Conservation (phyloP, 2,888 invertebrate species). For the Malthinus seriepunctatus region DNA sequence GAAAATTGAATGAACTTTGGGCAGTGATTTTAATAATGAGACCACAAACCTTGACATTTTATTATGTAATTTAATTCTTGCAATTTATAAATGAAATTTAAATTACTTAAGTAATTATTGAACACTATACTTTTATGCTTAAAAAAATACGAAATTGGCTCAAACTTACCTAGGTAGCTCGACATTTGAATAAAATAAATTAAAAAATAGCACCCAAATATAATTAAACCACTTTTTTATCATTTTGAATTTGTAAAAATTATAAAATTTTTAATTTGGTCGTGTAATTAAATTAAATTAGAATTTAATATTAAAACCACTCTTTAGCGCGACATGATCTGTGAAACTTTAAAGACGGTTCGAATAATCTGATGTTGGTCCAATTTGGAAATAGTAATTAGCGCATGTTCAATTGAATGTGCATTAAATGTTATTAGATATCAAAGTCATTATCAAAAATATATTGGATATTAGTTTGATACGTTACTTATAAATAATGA, state of each 20-base stretch:
- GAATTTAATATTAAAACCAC: too few relatives aligned
- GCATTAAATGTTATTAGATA: neutral
- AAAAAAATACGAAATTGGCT: neutral
- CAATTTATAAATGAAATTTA: neutral
- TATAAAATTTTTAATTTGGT: neutral
- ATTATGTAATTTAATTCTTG: neutral
- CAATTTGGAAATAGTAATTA: slow-evolving; percentile 36
- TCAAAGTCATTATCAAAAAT: neutral
- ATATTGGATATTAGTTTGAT: neutral
- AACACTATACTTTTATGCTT: neutral
- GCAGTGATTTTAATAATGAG: too few relatives aligned
- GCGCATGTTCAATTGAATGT: slow-evolving; percentile 34
- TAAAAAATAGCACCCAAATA: slow-evolving; percentile 40
- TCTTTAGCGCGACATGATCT: too few relatives aligned
- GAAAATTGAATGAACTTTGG: too few relatives aligned
- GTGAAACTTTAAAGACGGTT: too few relatives aligned
- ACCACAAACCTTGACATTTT: slow-evolving; percentile 11
- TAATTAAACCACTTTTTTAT: slow-evolving; percentile 42
- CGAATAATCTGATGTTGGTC: slow-evolving; percentile 13
- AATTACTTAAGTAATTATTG: neutral
- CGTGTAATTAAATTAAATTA: too few relatives aligned
- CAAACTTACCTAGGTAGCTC: slow-evolving; percentile 42
- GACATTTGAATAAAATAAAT: slow-evolving; percentile 35
- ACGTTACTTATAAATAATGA: too few relatives aligned
- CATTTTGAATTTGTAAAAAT: slow-evolving; percentile 33